phyloP scores from a whole-genome alignment of 2,113 vertebrate species.

The Indri indri region DNA sequence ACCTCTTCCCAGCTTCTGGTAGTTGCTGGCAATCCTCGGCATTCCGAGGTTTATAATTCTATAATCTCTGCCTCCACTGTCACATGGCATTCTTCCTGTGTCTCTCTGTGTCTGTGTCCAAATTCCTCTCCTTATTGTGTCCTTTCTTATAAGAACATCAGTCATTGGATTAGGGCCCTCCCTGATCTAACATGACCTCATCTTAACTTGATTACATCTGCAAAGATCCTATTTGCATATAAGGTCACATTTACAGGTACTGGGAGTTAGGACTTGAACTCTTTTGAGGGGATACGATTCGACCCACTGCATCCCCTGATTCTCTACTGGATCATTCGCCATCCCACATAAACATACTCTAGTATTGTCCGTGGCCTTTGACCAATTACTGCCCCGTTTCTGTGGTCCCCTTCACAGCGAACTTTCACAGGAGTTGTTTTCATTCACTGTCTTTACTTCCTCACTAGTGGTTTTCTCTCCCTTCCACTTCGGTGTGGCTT shows the following conservation, averaged over 20 bases:
- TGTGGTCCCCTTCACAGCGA: neutral
- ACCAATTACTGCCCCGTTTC: neutral
- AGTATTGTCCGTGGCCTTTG: neutral
- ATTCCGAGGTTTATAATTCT: neutral
- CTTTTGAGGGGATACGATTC: neutral
- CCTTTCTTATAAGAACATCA: neutral
- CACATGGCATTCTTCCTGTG: neutral
- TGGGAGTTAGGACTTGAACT: neutral
- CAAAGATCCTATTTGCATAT: neutral
- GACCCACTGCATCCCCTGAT: neutral
- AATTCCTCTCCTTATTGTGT: slow-evolving; percentile 7
- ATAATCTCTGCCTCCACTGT: neutral
- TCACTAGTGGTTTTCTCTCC: neutral
- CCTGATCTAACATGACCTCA: neutral
- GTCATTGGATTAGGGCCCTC: neutral
- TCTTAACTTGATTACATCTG: neutral
- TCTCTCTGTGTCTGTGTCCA: neutral
- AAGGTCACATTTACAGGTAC: neutral
- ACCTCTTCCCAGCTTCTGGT: neutral
- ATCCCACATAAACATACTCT: no score
- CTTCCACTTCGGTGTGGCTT: neutral
- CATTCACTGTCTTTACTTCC: neutral
- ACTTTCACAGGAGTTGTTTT: neutral
- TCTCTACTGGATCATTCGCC: neutral
- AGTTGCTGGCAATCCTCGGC: neutral